Conservation (phyloP, 2,797 vertebrate species). For the Psittacula echo region DNA sequence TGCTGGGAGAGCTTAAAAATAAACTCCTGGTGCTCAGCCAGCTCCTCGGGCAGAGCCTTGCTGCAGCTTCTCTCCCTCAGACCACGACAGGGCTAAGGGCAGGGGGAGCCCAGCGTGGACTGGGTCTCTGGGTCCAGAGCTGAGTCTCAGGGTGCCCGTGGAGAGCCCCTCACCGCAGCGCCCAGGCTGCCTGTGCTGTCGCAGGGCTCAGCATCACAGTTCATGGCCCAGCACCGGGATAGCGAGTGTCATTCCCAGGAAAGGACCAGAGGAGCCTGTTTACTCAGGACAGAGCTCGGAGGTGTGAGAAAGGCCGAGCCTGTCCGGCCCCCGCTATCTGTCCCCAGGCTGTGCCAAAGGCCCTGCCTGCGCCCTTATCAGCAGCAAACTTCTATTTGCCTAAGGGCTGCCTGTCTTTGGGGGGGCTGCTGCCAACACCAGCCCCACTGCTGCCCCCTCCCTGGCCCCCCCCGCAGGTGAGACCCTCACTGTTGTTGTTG, state of each 20-base stretch:
- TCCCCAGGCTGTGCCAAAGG: neutral
- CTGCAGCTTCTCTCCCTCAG: neutral
- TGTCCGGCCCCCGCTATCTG: neutral
- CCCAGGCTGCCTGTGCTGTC: neutral
- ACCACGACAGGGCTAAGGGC: neutral
- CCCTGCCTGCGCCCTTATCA: conserved; percentile 68
- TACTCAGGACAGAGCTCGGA: neutral
- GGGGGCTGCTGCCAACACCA: conserved; percentile 55
- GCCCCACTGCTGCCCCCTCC: neutral
- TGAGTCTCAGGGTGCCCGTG: rapidly evolving
- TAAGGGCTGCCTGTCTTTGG: conserved; percentile 10
- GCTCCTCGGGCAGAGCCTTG: neutral
- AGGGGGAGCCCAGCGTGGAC: rapidly evolving
- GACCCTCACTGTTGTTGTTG: conserved; percentile 70
- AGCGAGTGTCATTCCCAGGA: neutral
- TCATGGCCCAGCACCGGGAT: rapidly evolving
- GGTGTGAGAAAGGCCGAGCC: neutral
- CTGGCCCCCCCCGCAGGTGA: neutral
- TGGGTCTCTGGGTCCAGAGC: neutral
- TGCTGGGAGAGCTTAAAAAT: conserved; percentile 27
- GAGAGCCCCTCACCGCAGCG: rapidly evolving
- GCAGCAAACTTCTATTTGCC: conserved; percentile 71
- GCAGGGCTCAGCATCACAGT: neutral
- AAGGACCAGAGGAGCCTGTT: neutral
- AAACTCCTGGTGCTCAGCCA: neutral